phyloP scores from a whole-genome alignment of 64 coral and sea anemone genomes.

The Dendronephthya gigantea region DNA sequence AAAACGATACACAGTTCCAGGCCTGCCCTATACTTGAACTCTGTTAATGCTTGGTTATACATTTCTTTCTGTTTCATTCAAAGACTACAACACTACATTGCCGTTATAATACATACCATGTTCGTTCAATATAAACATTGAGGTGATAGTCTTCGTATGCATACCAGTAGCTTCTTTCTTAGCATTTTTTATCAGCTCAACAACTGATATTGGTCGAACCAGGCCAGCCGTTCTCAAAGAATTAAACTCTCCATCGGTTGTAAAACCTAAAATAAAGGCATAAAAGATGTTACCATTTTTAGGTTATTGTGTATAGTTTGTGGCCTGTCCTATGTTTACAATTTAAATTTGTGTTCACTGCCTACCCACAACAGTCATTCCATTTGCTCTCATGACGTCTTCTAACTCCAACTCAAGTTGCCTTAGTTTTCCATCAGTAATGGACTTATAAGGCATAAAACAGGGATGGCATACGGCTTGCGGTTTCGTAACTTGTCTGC shows the following conservation, averaged over 20 bases:
- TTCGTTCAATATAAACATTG: neutral
- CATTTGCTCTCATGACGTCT: neutral
- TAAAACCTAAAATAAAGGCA: neutral
- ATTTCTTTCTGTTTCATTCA: too few relatives aligned
- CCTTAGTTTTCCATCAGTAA: constrained; percentile 6
- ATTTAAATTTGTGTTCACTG: neutral
- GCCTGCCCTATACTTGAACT: neutral
- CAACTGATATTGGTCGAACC: neutral
- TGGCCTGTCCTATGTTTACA: neutral
- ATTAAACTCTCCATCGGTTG: constrained; percentile 1
- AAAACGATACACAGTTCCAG: too few relatives aligned
- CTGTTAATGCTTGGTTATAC: too few relatives aligned
- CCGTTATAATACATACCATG: neutral
- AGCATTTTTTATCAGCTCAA: neutral
- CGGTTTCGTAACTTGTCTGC: neutral
- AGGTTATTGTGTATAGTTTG: neutral
- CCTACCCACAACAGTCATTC: constrained; percentile 12
- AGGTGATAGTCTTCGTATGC: neutral
- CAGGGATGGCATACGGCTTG: constrained; percentile 2
- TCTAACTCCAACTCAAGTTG: neutral
- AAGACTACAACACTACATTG: too few relatives aligned
- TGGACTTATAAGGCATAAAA: constrained; percentile 6
- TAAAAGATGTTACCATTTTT: neutral
- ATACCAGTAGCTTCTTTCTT: neutral
- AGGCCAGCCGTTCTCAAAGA: neutral